A percentile compares a stretch with the other conserved stretches of the same genome.
Evolutionary conservation across 2,888 invertebrate species (phyloP).

Genomic region (Proisotoma minuta): DNA sequence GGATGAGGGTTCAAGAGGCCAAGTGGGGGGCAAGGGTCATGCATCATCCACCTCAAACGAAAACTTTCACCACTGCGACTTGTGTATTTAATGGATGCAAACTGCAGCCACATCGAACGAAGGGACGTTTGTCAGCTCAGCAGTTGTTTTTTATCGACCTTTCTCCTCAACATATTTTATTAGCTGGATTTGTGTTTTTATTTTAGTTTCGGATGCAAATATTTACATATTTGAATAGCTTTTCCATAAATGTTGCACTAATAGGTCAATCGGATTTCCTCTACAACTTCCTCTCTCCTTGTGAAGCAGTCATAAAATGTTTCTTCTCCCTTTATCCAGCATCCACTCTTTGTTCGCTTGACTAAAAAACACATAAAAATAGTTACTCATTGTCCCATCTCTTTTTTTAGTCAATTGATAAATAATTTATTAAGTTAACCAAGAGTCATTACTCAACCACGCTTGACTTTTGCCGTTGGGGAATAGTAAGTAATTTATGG

Average conservation of each 20-base stretch:
- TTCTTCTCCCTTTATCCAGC: background rate
- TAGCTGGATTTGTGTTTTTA: too few species aligned
- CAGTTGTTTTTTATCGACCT: too few species aligned
- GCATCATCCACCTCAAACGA: too few species aligned
- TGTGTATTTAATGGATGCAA: too few species aligned
- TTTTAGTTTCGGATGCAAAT: background rate
- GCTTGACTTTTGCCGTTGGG: background rate
- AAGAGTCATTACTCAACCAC: background rate
- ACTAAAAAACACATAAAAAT: constrained; percentile 12
- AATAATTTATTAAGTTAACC: background rate
- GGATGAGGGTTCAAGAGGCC: too few species aligned
- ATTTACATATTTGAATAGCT: constrained; percentile 43
- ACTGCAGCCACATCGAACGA: too few species aligned
- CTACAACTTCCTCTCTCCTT: constrained; percentile 36
- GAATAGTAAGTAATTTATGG: background rate
- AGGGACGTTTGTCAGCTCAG: too few species aligned
- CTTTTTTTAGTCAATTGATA: background rate
- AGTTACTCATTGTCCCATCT: constrained; percentile 2
- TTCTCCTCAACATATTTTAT: too few species aligned
- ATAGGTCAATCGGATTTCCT: constrained; percentile 48
- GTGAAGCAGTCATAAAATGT: background rate
- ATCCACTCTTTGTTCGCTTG: background rate
- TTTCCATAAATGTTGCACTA: constrained; percentile 45
- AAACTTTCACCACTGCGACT: too few species aligned
- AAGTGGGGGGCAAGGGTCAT: too few species aligned